phyloP scores from a whole-genome alignment of 2,113 vertebrate genomes.

The Pagrus major region DNA sequence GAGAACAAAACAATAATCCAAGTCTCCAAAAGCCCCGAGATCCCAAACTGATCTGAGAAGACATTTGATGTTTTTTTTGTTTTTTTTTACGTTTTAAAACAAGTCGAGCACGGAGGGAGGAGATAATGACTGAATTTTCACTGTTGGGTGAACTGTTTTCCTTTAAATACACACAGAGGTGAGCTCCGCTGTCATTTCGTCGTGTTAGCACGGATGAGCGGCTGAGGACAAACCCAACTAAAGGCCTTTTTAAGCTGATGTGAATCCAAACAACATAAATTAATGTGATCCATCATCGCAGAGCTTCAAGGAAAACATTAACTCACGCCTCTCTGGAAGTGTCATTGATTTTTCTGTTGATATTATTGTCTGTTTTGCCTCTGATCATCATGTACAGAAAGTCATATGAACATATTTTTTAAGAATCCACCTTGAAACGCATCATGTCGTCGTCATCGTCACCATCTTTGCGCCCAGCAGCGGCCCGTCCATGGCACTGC shows the following conservation, averaged over 20 bases:
- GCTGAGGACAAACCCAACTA: conserved; percentile 43
- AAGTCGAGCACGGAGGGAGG: no score
- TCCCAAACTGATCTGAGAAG: no score
- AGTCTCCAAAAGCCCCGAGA: no score
- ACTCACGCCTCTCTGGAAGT: not conserved
- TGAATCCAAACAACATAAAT: conserved; percentile 44
- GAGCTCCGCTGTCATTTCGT: conserved; percentile 21
- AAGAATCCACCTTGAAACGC: not conserved
- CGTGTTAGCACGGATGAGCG: conserved; percentile 32
- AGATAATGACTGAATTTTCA: no score
- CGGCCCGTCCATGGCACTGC: conserved; percentile 16
- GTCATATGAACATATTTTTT: not conserved
- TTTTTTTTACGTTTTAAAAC: no score
- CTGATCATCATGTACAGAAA: not conserved
- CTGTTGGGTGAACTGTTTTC: no score
- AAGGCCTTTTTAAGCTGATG: conserved; percentile 8
- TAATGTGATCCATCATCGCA: conserved; percentile 37
- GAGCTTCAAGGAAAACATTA: not conserved
- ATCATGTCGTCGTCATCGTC: conserved; percentile 10
- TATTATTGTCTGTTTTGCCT: not conserved
- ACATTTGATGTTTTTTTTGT: no score
- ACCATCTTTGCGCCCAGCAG: not conserved
- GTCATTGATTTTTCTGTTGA: conserved; percentile 8
- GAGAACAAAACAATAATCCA: no score
- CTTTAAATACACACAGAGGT: no score